These are phyloP conservation scores for Tigriopus japonicus DNA, from an alignment of 1,140 invertebrate species.

Conservation along the genomic window DNA sequence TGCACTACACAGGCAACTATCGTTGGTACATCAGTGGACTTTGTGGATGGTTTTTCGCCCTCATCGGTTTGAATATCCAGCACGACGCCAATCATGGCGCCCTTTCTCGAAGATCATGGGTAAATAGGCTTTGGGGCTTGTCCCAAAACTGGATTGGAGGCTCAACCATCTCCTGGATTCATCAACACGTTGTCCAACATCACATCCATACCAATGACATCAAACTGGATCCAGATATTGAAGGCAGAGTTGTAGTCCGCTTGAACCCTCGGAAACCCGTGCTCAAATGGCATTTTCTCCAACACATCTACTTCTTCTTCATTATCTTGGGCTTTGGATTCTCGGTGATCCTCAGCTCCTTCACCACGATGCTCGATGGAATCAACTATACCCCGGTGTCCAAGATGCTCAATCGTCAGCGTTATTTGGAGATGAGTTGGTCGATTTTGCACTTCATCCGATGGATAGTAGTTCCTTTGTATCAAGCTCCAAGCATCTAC, in stretches of 20 bases:
- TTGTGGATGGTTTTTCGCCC: constrained; percentile 1
- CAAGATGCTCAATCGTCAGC: not conserved
- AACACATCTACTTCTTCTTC: constrained; percentile 8
- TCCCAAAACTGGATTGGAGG: constrained; percentile 11
- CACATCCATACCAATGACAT: constrained; percentile 14
- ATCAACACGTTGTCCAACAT: constrained; percentile 10
- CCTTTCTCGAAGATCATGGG: not conserved
- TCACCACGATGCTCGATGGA: not conserved
- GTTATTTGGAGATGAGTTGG: not conserved
- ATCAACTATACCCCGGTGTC: not conserved
- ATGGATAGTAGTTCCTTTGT: not conserved
- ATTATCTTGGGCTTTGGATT: constrained; percentile 4
- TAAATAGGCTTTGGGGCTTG: not conserved
- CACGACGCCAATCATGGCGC: constrained; percentile 13
- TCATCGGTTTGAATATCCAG: constrained; percentile 6
- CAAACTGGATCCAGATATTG: constrained; percentile 12
- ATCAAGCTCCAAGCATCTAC: not conserved
- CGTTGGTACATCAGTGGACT: not conserved
- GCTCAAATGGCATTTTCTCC: not conserved
- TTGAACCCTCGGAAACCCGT: not conserved
- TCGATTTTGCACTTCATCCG: not conserved
- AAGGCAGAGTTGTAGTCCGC: not conserved
- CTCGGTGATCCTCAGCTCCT: not conserved
- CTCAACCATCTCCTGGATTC: constrained; percentile 5
- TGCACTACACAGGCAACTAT: not conserved